Conservation (phyloP, 2,888 invertebrate species). For the Nycteola revayana region DNA sequence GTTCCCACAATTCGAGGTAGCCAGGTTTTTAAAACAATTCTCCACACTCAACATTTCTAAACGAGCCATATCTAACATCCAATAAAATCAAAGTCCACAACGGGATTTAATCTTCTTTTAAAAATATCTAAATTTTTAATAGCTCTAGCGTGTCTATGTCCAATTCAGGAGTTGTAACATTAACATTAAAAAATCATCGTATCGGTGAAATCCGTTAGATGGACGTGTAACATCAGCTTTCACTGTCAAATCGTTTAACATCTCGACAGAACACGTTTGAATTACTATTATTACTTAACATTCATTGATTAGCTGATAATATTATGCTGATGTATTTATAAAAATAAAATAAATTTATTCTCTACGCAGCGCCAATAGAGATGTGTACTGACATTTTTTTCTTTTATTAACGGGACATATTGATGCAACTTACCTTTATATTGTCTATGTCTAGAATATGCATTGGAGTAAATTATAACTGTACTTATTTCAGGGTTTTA, state of each 20-base stretch:
- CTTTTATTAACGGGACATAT: too few relatives aligned
- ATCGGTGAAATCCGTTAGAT: conserved; percentile 59
- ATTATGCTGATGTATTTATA: too few relatives aligned
- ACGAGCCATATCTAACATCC: conserved; percentile 20
- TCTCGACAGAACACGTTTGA: conserved; percentile 35
- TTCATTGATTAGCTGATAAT: conserved; percentile 12
- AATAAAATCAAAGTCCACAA: conserved; percentile 22
- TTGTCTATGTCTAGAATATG: too few relatives aligned
- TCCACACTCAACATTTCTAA: too few relatives aligned
- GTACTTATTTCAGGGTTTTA: too few relatives aligned
- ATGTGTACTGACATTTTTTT: too few relatives aligned
- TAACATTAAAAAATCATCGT: conserved; percentile 37
- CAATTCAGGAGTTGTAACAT: conserved; percentile 46
- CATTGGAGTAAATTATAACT: too few relatives aligned
- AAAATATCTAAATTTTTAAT: conserved; percentile 27
- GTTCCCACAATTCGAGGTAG: too few relatives aligned
- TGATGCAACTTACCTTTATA: too few relatives aligned
- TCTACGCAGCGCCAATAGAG: too few relatives aligned
- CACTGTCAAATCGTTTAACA: conserved; percentile 43
- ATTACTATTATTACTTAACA: conserved; percentile 31
- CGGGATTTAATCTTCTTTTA: conserved; percentile 23
- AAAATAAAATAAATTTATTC: too few relatives aligned
- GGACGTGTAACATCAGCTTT: conserved; percentile 45
- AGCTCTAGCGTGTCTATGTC: conserved; percentile 44
- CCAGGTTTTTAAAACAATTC: too few relatives aligned